phyloP scores from a whole-genome alignment of 2,797 vertebrate genomes.

The Chelon labrosus region DNA sequence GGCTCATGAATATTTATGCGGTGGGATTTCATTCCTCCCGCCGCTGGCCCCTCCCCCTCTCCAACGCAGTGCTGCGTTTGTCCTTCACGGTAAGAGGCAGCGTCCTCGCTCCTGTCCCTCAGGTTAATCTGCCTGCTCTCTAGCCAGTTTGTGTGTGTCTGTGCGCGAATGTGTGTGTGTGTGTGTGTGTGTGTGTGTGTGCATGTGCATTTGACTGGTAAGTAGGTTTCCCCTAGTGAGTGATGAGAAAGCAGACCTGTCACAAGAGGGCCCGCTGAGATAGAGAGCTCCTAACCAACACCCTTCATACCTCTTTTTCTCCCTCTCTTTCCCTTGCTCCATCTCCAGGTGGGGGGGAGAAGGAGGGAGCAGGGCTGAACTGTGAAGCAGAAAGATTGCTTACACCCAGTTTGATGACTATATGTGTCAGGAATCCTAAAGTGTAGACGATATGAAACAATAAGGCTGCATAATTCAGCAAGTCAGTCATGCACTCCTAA shows the following conservation, averaged over 20 bases:
- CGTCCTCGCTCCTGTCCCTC: slow-evolving; percentile 82
- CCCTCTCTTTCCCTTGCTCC: slow-evolving; percentile 9
- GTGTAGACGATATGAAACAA: background rate
- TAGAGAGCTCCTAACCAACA: slow-evolving; percentile 67
- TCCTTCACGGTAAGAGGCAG: slow-evolving; percentile 84
- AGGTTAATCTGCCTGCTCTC: slow-evolving; percentile 83
- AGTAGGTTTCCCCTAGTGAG: slow-evolving; percentile 78
- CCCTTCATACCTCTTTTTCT: slow-evolving; percentile 49
- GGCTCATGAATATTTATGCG: slow-evolving; percentile 84
- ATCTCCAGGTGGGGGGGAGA: slow-evolving; percentile 39
- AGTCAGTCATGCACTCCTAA: background rate
- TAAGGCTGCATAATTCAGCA: background rate
- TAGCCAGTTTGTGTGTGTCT: slow-evolving; percentile 46
- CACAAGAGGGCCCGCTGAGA: slow-evolving; percentile 75
- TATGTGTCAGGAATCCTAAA: slow-evolving; percentile 26
- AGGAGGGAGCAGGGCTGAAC: slow-evolving; percentile 42
- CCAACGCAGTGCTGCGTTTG: slow-evolving; percentile 76
- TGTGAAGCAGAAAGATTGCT: slow-evolving; percentile 49
- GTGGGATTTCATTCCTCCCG: slow-evolving; percentile 82
- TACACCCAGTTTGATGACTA: slow-evolving; percentile 33
- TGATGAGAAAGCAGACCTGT: slow-evolving; percentile 80
- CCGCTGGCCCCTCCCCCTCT: slow-evolving; percentile 78
- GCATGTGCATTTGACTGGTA: slow-evolving; percentile 61
- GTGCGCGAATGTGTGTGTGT: slow-evolving; percentile 15
- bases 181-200: slow-evolving; percentile 24